Base-by-base conservation (phyloP, 1,140 invertebrate genomes). In the Philotrypesis tridentata region DNA sequence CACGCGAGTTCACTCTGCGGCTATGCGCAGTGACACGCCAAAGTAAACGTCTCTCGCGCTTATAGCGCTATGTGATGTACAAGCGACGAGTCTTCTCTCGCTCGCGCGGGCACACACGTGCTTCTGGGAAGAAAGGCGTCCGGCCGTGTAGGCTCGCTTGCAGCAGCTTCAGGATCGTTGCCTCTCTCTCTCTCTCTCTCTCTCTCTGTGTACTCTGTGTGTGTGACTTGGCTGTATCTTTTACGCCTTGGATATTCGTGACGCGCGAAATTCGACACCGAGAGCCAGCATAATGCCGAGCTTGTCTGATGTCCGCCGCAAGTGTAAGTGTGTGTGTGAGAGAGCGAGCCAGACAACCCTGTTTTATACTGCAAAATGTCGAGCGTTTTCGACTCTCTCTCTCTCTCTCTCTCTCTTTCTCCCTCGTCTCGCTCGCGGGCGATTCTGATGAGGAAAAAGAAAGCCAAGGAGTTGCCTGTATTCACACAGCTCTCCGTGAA, bases 221-320 rank as follows among this genome's bases (percentile, higher is more conserved):
- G 3, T 55, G 48, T 29, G 67, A 70, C 12, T 70, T 70, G 67
- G 29, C 67, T 31, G 27, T 55, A 70, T 70, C 27, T 70, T 70
- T 31, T 33, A 31, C 31, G 67, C 31, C 3, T 25, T 43, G 70
- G 37, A 72, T n/a, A 72, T 70, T 37, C 31, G 27, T 72, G 72
- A 60, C 27, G 27, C 73, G 48, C 55, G 73, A 63, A 75, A 75
- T 63, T 75, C 60, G 73, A 75, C 73, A 75, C 73, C 55, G 29
- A 31, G 29, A 31, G 55, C n/a, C 43, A 17, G 6, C 21, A 55
- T 55, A 74, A 74, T 60, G 43, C 72, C 25, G n/a, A 11, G 37
- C 70, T 72, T 72, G 67, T 68, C 27, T 31, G 27, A 29, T 65
- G 63, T 65, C 63, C 31, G 21, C 67, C 21, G 27, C 31, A 67